Percentiles rank a stretch among this genome's conserved stretches.
Evolutionary conservation across 2,888 invertebrate species (phyloP).

Genomic region (Ormyrus thymus): DNA sequence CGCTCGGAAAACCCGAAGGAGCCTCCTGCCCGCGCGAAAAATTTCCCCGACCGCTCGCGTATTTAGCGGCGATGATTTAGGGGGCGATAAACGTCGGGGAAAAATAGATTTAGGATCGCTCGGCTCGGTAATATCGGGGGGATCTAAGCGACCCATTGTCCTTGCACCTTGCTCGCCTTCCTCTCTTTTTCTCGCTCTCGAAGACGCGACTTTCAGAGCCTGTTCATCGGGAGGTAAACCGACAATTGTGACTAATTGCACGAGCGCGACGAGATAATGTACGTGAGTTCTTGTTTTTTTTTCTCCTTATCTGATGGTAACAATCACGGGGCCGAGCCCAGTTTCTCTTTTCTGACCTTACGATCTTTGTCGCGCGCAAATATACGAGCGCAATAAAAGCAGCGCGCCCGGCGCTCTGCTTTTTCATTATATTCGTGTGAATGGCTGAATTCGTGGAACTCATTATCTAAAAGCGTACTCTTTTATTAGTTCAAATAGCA

Average conservation of each 20-base stretch:
- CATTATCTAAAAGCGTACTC: constrained; percentile 2
- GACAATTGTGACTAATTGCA: constrained; percentile 37
- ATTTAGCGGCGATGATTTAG: constrained; percentile 4
- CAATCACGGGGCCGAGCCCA: constrained; percentile 15
- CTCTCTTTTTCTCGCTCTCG: too few species aligned
- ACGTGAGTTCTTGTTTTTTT: constrained; percentile 4
- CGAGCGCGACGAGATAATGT: constrained; percentile 4
- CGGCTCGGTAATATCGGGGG: background rate
- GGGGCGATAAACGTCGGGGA: constrained; percentile 3
- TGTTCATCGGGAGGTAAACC: constrained; percentile 10
- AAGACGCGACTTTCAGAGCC: too few species aligned
- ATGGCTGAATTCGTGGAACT: constrained; percentile 9
- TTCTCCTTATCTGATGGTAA: constrained; percentile 30
- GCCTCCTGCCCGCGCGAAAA: too few species aligned
- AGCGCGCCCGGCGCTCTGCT: background rate
- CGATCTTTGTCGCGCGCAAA: constrained; percentile 30
- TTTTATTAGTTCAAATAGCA: constrained; percentile 3
- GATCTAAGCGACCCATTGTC: background rate
- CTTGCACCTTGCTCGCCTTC: background rate
- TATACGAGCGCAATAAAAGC: constrained; percentile 24
- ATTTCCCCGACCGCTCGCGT: too few species aligned
- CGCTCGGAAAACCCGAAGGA: background rate
- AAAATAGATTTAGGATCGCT: constrained; percentile 19
- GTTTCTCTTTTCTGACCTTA: constrained; percentile 42
- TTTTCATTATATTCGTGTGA: background rate